Base-by-base conservation (phyloP, 2,888 invertebrate species). In the Lasioglossum lativentre region DNA sequence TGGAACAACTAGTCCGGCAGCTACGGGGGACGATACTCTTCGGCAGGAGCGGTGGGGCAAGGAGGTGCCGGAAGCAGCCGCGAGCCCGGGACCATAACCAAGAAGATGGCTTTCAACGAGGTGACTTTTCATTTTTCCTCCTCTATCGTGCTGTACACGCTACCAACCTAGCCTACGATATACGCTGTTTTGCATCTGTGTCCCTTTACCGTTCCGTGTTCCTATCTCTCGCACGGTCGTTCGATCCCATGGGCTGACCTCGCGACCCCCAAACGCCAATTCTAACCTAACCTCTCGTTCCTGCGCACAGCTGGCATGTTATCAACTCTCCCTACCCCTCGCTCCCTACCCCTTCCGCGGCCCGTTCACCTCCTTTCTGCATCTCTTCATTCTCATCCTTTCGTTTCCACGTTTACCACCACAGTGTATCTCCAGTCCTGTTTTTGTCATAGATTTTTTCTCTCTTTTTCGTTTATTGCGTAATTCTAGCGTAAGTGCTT, bases 41-140 rank as follows among this genome's bases (percentile, higher is more conserved):
- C 85, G 59, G 78, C 88, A 86, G 86, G 87, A 93, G 93, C 93
- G 90, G 93, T 94, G 94, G 94, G 94, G 91, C 94, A 94, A 93
- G 94, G 93, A 91, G 94, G 94, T 89, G 93, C 94, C 93, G 94
- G 94, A 91, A 94, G 92, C 90, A 93, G 93, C 91, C 93, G 93
- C 90, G 93, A 93, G 89, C 92, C 94, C 93, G 93, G 93, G 93
- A 94, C 92, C 93, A 92, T 94, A 95, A 92, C 94, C 90, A 93
- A 94, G 93, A 95, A 95, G 93, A 97, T 97, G 97, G 97, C 97
- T 97, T 97, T 97, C 96, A 97, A 97, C 96, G 97, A 97, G 97
- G 97, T 97, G 95, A 96, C 96, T 83, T 45, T 42, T 38, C 38
- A 38, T 10, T 38, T 68, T 38, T 38, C 23, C 23, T 12, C 68